A percentile compares a stretch with the other conserved stretches of the same genome.
Conservation (phyloP, 2,113 vertebrate species). For the Rhea americana region DNA sequence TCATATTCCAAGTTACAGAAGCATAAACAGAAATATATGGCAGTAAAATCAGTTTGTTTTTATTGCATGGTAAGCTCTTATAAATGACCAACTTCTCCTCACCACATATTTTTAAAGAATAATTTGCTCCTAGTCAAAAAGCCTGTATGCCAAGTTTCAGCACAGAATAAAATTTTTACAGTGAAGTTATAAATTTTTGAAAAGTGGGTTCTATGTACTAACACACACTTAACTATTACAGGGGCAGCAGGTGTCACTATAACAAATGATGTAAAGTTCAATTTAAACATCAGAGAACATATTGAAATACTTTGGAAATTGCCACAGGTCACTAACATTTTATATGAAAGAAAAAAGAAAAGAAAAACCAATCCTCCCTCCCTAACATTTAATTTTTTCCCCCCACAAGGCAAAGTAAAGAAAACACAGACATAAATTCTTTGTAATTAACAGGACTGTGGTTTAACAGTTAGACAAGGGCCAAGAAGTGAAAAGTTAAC, state of each 20-base stretch:
- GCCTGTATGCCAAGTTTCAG: constrained; percentile 15
- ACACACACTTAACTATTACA: constrained; percentile 31
- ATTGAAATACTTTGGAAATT: constrained; percentile 64
- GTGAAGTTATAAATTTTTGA: constrained; percentile 50
- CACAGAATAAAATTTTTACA: constrained; percentile 55
- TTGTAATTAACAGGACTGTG: constrained; percentile 53
- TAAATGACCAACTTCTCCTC: constrained; percentile 16
- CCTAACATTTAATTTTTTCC: background rate
- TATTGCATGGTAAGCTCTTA: constrained; percentile 22
- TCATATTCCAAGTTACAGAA: background rate
- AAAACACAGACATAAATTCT: constrained; percentile 56
- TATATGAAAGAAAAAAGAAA: background rate
- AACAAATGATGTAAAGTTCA: constrained; percentile 68
- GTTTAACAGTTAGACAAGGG: constrained; percentile 30
- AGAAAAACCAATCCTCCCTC: background rate
- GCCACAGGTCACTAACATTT: constrained; percentile 54
- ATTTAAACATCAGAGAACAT: constrained; percentile 65
- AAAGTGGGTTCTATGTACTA: constrained; percentile 49
- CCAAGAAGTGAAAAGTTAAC: constrained; percentile 58
- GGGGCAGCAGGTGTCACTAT: constrained; percentile 63
- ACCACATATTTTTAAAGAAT: constrained; percentile 21
- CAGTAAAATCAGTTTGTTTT: constrained; percentile 41
- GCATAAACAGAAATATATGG: constrained; percentile 22
- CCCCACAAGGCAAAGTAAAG: constrained; percentile 13
- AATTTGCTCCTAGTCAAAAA: constrained; percentile 51